phyloP scores from a whole-genome alignment of 2,797 vertebrate species.

The Gymnocypris eckloni region DNA sequence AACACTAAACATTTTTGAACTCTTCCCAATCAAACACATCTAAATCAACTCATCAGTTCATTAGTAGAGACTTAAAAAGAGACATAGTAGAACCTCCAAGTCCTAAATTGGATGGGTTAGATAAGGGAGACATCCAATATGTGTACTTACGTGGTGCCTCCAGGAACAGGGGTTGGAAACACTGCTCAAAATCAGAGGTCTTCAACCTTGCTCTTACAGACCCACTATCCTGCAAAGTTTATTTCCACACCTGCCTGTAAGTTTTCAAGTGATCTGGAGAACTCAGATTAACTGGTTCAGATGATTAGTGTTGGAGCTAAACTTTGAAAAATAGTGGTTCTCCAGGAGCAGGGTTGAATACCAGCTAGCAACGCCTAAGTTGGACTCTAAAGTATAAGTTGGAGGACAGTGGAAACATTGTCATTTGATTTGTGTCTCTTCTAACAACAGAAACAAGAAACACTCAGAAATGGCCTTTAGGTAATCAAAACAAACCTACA shows the following conservation, averaged over 20 bases:
- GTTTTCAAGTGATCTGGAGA: neutral
- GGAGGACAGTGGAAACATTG: slow-evolving; percentile 57
- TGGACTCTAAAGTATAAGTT: slow-evolving; percentile 39
- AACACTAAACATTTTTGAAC: neutral
- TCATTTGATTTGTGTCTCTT: slow-evolving; percentile 61
- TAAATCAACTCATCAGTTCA: neutral
- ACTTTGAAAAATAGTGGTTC: neutral
- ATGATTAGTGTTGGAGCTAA: neutral
- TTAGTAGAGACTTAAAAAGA: neutral
- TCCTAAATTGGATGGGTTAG: neutral
- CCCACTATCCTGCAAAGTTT: neutral
- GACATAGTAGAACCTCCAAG: neutral
- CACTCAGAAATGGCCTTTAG: slow-evolving; percentile 88
- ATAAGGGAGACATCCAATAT: neutral
- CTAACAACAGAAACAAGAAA: slow-evolving; percentile 74
- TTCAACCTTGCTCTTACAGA: neutral
- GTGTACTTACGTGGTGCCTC: neutral
- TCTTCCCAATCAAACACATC: neutral
- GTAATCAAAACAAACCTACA: slow-evolving; percentile 72
- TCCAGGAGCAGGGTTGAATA: neutral
- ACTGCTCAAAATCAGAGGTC: neutral
- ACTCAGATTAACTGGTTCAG: neutral
- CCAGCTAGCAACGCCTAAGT: neutral
- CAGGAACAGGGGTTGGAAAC: neutral
- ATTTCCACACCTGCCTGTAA: neutral